A percentile compares a stretch with the other conserved stretches of the same genome.
phyloP scores from a whole-genome alignment of 2,888 invertebrate genomes.

The Ellobium chinense region DNA sequence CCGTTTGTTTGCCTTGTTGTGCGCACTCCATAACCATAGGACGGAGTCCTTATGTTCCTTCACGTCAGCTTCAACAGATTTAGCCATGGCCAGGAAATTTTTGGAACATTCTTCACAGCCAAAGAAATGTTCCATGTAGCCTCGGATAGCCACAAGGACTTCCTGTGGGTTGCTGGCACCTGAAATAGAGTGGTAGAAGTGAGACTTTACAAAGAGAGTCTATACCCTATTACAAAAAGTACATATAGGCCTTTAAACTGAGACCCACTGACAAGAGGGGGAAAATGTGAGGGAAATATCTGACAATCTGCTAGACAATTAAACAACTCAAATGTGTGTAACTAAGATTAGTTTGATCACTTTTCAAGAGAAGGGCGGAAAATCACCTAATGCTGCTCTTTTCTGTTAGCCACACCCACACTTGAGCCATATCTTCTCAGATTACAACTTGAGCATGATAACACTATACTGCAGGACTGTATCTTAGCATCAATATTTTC shows the following conservation, averaged over 20 bases:
- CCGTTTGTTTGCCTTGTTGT: constrained; percentile 92
- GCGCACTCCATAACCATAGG: constrained; percentile 95
- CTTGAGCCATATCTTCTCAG: too few species aligned
- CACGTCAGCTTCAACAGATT: constrained; percentile 85
- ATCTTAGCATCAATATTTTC: too few species aligned
- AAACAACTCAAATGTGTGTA: too few species aligned
- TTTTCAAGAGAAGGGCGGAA: too few species aligned
- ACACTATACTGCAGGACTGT: too few species aligned
- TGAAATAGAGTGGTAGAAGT: neutral
- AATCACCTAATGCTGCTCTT: too few species aligned
- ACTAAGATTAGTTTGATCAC: too few species aligned
- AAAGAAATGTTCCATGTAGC: constrained; percentile 93
- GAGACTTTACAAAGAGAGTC: neutral
- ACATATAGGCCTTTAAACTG: neutral
- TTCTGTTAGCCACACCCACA: too few species aligned
- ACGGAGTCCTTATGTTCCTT: constrained; percentile 86
- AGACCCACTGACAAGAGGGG: too few species aligned
- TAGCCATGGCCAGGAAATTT: constrained; percentile 94
- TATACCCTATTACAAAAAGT: neutral
- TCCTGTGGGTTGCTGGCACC: constrained; percentile 53
- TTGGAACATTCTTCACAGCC: constrained; percentile 93
- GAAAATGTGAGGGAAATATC: too few species aligned
- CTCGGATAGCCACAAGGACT: constrained; percentile 59
- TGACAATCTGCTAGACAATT: too few species aligned
- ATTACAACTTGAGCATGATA: too few species aligned